These are phyloP conservation scores for Oryzias sinensis DNA, from an alignment of 2,797 vertebrate genomes.

Conservation along the genomic window DNA sequence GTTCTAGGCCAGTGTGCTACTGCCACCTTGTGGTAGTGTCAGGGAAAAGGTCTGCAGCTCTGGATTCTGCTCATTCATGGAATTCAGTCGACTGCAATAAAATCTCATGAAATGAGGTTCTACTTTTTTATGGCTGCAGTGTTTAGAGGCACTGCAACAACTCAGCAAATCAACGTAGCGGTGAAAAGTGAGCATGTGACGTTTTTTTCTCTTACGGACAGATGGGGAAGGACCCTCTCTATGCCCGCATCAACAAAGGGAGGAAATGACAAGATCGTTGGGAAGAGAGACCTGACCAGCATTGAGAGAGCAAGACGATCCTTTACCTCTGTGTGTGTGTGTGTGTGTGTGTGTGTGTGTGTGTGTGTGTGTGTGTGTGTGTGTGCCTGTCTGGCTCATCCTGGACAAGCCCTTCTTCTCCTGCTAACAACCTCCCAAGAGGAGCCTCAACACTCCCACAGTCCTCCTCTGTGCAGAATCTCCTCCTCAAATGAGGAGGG, in stretches of 20 bases:
- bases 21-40: constrained; percentile 69
- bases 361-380: constrained; percentile 35
- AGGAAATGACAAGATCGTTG: constrained; percentile 85
- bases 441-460: constrained; percentile 35
- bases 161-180: neutral
- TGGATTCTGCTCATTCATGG: constrained; percentile 9
- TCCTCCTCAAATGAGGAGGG: constrained; percentile 47
- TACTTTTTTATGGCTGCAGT: constrained; percentile 19
- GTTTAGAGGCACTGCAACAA: constrained; percentile 1
- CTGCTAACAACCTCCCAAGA: constrained; percentile 61
- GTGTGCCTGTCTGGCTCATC: constrained; percentile 35
- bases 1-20: constrained; percentile 36
- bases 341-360: constrained; percentile 32
- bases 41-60: constrained; percentile 8
- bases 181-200: neutral
- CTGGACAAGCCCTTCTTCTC: constrained; percentile 47
- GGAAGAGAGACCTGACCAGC: constrained; percentile 73
- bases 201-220: constrained; percentile 49
- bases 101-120: constrained; percentile 18
- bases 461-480: constrained; percentile 43
- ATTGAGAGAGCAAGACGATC: constrained; percentile 70
- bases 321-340: constrained; percentile 39
- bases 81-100: constrained; percentile 5
- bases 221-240: constrained; percentile 93
- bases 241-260: constrained; percentile 95